Conservation (phyloP, 2,888 invertebrate genomes). For the Nyleta sp. region DNA sequence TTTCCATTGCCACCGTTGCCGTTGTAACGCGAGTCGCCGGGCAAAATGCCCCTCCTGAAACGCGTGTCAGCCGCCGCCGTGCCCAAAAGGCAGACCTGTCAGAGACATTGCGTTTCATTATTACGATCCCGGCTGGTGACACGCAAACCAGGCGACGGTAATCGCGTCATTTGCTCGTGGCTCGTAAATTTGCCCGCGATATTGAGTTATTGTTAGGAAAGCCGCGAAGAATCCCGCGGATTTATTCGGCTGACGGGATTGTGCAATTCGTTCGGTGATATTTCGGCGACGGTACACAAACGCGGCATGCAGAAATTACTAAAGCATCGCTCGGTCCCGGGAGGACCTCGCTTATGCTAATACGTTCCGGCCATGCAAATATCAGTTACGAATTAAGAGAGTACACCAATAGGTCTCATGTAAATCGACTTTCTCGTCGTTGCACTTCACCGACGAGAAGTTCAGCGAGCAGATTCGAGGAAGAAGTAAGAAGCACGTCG, state of each 20-base stretch:
- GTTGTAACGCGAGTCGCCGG: conserved; percentile 78
- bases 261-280: conserved; percentile 53
- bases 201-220: too few relatives aligned
- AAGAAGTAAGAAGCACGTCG: too few relatives aligned
- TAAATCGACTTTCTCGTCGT: conserved; percentile 61
- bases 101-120: conserved; percentile 61
- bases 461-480: too few relatives aligned
- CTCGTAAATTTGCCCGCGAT: background rate
- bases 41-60: conserved; percentile 74
- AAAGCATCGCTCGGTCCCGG: conserved; percentile 16
- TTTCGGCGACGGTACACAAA: conserved; percentile 38
- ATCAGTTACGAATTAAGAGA: conserved; percentile 40
- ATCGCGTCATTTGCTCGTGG: conserved; percentile 4
- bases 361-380: conserved; percentile 53
- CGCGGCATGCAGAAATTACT: conserved; percentile 22
- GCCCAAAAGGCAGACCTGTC: conserved; percentile 76
- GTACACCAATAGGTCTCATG: conserved; percentile 38
- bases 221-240: conserved; percentile 30
- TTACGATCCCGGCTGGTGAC: conserved; percentile 28
- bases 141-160: conserved; percentile 19
- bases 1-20: conserved; percentile 63
- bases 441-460: too few relatives aligned
- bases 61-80: conserved; percentile 71
- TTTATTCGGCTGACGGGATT: conserved; percentile 50
- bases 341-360: conserved; percentile 53